phyloP scores from a whole-genome alignment of 1,140 invertebrate species.

The Metaphire vulgaris region DNA sequence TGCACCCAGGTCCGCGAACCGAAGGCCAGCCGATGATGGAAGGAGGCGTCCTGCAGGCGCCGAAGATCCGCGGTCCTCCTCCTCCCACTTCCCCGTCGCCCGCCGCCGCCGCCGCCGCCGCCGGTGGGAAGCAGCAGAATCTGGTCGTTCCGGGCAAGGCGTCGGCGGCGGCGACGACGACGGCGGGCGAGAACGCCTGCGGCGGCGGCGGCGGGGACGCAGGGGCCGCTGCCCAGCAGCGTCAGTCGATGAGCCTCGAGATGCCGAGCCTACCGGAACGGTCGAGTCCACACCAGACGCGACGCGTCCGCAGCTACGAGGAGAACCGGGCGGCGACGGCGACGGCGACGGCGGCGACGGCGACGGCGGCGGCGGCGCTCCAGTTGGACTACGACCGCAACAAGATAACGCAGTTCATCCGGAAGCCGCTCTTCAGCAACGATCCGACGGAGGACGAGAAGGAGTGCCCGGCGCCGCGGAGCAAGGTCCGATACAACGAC shows the following conservation, averaged over 20 bases:
- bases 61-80: too few relatives aligned
- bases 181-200: neutral
- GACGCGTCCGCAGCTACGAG: slow-evolving; percentile 44
- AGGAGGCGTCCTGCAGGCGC: too few relatives aligned
- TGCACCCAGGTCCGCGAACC: neutral
- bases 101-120: too few relatives aligned
- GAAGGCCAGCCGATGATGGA: too few relatives aligned
- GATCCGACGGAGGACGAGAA: slow-evolving; percentile 21
- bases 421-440: slow-evolving; percentile 42
- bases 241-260: slow-evolving; percentile 12
- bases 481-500: slow-evolving; percentile 56
- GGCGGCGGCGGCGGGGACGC: too few relatives aligned
- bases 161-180: too few relatives aligned
- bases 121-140: neutral
- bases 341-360: too few relatives aligned
- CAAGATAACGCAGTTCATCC: slow-evolving; percentile 46
- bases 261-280: neutral
- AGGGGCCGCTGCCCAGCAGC: too few relatives aligned
- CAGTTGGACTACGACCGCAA: slow-evolving; percentile 40
- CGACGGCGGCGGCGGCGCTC: too few relatives aligned
- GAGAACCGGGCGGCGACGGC: slow-evolving; percentile 23
- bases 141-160: neutral
- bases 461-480: slow-evolving; percentile 33
- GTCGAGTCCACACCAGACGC: slow-evolving; percentile 21
- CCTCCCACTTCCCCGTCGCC: neutral